Percentiles rank a stretch among this genome's conserved stretches.
Evolutionary conservation across 2,888 invertebrate species (phyloP).

Genomic region (Panzeria rudis): DNA sequence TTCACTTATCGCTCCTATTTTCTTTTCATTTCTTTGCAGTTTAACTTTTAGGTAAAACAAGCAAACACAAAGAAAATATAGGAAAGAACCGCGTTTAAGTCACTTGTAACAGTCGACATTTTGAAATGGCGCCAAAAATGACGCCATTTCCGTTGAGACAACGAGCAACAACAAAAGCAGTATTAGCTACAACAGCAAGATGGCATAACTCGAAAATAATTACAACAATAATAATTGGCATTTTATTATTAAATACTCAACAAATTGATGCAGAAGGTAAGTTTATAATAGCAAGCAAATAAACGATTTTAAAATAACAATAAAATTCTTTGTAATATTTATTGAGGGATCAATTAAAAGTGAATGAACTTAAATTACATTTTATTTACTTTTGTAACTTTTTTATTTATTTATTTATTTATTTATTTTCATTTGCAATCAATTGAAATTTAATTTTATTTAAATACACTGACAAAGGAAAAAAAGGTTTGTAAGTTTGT

Average conservation of each 20-base stretch:
- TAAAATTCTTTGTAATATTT: neutral
- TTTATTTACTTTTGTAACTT: no score
- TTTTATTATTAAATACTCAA: slow-evolving; percentile 59
- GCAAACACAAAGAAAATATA: slow-evolving; percentile 11
- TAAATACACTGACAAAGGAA: slow-evolving; percentile 11
- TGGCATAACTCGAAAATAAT: slow-evolving; percentile 75
- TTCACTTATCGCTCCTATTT: slow-evolving; percentile 27
- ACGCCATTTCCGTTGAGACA: slow-evolving; percentile 78
- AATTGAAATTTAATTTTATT: slow-evolving; percentile 27
- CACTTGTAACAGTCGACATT: slow-evolving; percentile 42
- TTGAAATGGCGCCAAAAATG: slow-evolving; percentile 80
- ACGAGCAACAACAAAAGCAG: neutral
- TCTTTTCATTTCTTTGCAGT: slow-evolving; percentile 59
- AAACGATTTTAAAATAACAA: neutral
- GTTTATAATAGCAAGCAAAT: slow-evolving; percentile 6
- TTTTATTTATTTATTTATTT: no score
- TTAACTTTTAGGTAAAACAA: slow-evolving; percentile 25
- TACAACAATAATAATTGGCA: slow-evolving; percentile 66
- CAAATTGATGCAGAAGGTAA: slow-evolving; percentile 64
- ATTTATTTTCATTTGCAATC: neutral
- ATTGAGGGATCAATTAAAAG: neutral
- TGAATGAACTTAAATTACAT: no score
- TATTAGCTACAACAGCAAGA: slow-evolving; percentile 74
- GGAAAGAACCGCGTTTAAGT: slow-evolving; percentile 19
- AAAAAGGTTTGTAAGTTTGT: neutral